Base-by-base conservation (phyloP, 1,140 invertebrate species). In the Cydia strobilella region DNA sequence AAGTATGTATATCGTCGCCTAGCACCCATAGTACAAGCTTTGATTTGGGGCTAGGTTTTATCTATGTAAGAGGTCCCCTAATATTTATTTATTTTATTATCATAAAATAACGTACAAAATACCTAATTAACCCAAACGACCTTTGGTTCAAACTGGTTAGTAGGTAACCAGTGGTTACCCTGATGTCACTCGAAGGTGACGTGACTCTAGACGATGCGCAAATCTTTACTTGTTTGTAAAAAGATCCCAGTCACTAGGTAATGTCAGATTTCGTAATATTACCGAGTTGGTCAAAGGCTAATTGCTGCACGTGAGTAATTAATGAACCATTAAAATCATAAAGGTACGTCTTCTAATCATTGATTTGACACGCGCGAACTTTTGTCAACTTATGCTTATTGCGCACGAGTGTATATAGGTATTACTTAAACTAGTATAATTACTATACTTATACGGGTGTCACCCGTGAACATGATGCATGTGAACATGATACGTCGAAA, bases 301-400 rank as follows among this genome's bases (percentile, higher is more conserved):
- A 69, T 69, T 35, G 31, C 42, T 66, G 15, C 63, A n/a, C 63
- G 12, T 25, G 7, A 66, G 15, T 42, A 20, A 69, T 69, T 69
- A 69, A 65, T 65, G 54, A 1, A 12, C 20, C 54, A 12, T 23
- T 59, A 59, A 48, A 48, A 48, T 48, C 35, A 39, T 39, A 4
- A 48, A 59, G 54, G 54, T 59, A 59, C 10, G 9, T 59, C 18
- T 4, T 10, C 9, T 59, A 23, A 59, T 59, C 7, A 59, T 23
- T 59, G 2, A n/a, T 23, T 59, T 59, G 54, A 59, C 9, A 59
- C 20, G n/a, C 6, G 54, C n/a, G 20, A 23, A 23, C 6, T 9
- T 59, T 18, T 59, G n/a, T 13, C 10, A 15, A 45, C 7, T 15
- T 45, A 13, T 13, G 0, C 15, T 45, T 45, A 12, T 45, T 45